Base-by-base conservation (phyloP, 1,140 invertebrate species). In the Papilio polytes region DNA sequence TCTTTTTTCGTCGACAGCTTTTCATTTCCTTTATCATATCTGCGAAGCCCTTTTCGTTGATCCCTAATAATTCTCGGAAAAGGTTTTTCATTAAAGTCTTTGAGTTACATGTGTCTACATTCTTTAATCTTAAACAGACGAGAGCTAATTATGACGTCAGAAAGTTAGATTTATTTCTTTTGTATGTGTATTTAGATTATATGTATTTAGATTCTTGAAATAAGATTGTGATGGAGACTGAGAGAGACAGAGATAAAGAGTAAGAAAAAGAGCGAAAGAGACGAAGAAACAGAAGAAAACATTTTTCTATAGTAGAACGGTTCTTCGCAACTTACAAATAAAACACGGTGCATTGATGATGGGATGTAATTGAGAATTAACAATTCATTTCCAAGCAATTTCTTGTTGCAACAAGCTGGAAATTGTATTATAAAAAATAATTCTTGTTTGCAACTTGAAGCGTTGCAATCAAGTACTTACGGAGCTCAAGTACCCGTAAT, bases 21-120 rank as follows among this genome's bases (percentile, higher is more conserved):
- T 85, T 82, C 82, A 83, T 84, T 85, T 83, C 81, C 85, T 82
- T 84, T 85, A 80, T 84, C 80, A 36, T 80, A 73, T 73, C 53
- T 44, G 18, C 77, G 77, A 78, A 59, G 31, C 31, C 44, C 48
- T 76, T 41, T 53, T 53, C 74, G 15, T 15, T 18, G 48, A 78
- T 56, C 22, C 51, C 59, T 59, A 78, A 31, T 77, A 77, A 26
- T 36, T 56, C 22, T 78, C 53, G 41, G n/a, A 66, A 78, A 78
- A 51, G 48, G 74, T 74, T 51, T 13, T 31, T 70, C 63, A 36
- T 70, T 70, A 70, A 66, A 66, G 63, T 70, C 63, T 63, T 63
- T 70, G 74, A 76, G 46, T 53, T 76, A 31, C 26, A 26, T 48
- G 41, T 63, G 31, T 6, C 3, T 63, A 2, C 53, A 56, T 18